Evolutionary conservation across 2,888 invertebrate species (phyloP).

Genomic region (Stenodera caucasica): DNA sequence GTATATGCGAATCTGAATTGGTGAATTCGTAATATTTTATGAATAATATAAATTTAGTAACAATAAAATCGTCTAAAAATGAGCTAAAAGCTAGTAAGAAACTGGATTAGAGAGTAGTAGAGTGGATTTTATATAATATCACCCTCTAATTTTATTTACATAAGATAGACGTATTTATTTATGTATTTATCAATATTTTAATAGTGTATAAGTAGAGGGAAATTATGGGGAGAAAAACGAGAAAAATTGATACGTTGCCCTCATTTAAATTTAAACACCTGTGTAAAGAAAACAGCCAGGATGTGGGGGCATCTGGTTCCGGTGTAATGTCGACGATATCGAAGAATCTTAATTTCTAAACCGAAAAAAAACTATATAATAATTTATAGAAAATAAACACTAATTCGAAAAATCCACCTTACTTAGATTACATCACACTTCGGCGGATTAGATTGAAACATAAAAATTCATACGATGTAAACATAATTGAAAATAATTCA

Average conservation of each 20-base stretch:
- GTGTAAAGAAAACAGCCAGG: slow-evolving; percentile 5
- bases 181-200: slow-evolving; percentile 1
- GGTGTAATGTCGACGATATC: background rate
- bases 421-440: too few species aligned
- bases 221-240: background rate
- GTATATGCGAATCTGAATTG: background rate
- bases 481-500: too few species aligned
- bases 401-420: too few species aligned
- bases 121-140: too few species aligned
- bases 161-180: background rate
- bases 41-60: background rate
- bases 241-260: background rate
- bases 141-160: background rate
- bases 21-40: background rate
- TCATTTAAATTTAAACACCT: slow-evolving; percentile 8
- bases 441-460: too few species aligned
- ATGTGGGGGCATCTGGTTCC: slow-evolving; percentile 8
- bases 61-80: background rate
- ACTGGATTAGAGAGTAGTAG: too few species aligned
- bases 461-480: too few species aligned
- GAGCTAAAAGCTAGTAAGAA: background rate
- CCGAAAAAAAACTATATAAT: too few species aligned
- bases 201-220: background rate
- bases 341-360: background rate
- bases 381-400: too few species aligned